These are phyloP conservation scores for Dreissena polymorpha DNA, from an alignment of 1,140 invertebrate species.

Conservation along the genomic window DNA sequence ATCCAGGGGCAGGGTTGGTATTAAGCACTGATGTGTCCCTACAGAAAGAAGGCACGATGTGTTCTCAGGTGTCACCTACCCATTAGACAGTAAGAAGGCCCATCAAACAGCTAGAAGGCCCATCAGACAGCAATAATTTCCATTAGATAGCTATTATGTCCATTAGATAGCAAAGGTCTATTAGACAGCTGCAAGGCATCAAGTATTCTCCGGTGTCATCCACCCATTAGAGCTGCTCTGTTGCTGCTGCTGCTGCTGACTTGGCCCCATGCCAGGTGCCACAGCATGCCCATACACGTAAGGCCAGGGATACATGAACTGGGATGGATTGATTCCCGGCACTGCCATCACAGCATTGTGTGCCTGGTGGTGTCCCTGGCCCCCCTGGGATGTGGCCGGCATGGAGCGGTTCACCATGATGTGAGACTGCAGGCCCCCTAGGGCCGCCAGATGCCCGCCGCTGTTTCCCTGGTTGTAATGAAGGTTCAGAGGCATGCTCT, in stretches of 20 bases:
- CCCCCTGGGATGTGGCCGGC: neutral
- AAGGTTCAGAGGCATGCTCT: slow-evolving; percentile 38
- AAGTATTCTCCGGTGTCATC: neutral
- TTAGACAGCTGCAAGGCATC: neutral
- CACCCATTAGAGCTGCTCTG: neutral
- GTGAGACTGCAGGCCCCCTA: neutral
- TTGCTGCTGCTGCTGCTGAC: neutral
- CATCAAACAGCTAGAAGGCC: neutral
- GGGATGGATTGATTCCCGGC: slow-evolving; percentile 30
- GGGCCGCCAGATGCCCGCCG: neutral
- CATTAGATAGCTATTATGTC: neutral
- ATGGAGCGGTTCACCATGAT: neutral
- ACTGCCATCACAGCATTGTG: slow-evolving; percentile 14
- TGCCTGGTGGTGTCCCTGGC: neutral
- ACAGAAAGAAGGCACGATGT: neutral
- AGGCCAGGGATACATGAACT: slow-evolving; percentile 59
- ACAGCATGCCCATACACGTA: slow-evolving; percentile 53
- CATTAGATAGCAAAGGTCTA: neutral
- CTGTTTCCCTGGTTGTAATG: slow-evolving; percentile 38
- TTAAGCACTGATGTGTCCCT: neutral
- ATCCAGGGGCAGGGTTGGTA: slow-evolving; percentile 6
- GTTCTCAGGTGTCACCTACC: neutral
- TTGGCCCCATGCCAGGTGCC: neutral
- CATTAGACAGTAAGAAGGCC: neutral
- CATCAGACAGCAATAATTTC: neutral